Base-by-base conservation (phyloP, 2,797 vertebrate genomes). In the Channa striata region DNA sequence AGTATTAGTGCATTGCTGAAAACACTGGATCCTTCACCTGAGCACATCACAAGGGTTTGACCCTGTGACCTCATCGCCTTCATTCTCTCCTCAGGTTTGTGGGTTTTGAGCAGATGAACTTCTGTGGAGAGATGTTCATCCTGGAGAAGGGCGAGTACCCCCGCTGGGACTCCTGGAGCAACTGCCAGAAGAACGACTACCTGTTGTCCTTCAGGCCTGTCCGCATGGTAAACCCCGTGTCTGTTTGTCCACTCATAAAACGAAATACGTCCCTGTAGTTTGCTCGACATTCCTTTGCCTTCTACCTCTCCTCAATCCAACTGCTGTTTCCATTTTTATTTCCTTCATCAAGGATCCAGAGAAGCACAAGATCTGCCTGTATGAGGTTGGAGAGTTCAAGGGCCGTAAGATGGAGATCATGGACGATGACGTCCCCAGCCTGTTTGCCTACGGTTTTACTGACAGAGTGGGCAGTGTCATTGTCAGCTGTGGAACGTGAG, bases 131-230 rank as follows among this genome's bases (percentile, higher is more conserved):
- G 87, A 95, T 93, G 91, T 95, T 94, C 89, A 93, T 95, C 86
- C 81, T 95, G 91, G 95, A 95, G 89, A 95, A 95, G 88, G 94
- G 95, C 1, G 94, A 95, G 86, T 95, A 94, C 59, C 95, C 94
- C 58, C 94, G 94, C 42, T 95, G 95, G 94, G 95, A 95, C 83
- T 94, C 94, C 49, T 95, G 95, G 95, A 95, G 93, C 83, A 95
- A 94, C 91, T 93, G 93, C 84, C 94, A 95, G 90, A 94, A 88
- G 78, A 94, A 94, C 40, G 94, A 95, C 84, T 94, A 94, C 75
- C 91, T 95, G 87, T 91, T 95, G 86, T 95, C 94, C 73, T 93
- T 95, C 86, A 92, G 94, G 78, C 94, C 94, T 6, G 88, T 95
- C 67, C 89, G 87, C 75, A 95, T 95, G 95, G 94, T 95, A 78